Evolutionary conservation across 2,797 vertebrate genomes (phyloP).

Genomic region (Tympanoctomys barrerae): DNA sequence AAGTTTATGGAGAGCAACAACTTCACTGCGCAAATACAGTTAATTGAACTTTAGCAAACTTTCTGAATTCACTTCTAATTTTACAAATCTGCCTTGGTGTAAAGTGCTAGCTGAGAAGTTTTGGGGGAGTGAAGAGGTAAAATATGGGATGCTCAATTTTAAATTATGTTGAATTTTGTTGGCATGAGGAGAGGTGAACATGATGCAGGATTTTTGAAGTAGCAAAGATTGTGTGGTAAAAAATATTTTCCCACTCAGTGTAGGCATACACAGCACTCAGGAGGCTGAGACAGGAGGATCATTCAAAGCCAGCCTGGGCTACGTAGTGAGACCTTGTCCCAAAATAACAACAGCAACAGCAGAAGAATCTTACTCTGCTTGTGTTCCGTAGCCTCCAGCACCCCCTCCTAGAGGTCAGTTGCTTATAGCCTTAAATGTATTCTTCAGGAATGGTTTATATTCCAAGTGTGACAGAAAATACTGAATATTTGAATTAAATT

Average conservation of each 20-base stretch:
- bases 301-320: neutral
- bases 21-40: neutral
- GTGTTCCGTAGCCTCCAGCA: neutral
- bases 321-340: neutral
- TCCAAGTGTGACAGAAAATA: neutral
- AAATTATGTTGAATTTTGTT: constrained; percentile 14
- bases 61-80: neutral
- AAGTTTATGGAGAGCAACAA: neutral
- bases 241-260: neutral
- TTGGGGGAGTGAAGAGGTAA: neutral
- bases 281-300: neutral
- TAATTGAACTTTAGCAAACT: neutral
- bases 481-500: neutral
- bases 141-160: neutral
- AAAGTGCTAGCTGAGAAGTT: constrained; percentile 27
- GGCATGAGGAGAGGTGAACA: neutral
- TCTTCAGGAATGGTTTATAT: neutral
- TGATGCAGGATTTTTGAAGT: neutral
- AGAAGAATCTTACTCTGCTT: neutral
- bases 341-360: neutral
- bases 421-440: neutral
- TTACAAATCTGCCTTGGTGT: neutral
- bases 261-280: neutral
- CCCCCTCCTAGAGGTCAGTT: neutral
- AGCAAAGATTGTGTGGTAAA: neutral